These are phyloP conservation scores for Odontamblyopus rebecca DNA, from an alignment of 2,797 vertebrate species.

Conservation along the genomic window DNA sequence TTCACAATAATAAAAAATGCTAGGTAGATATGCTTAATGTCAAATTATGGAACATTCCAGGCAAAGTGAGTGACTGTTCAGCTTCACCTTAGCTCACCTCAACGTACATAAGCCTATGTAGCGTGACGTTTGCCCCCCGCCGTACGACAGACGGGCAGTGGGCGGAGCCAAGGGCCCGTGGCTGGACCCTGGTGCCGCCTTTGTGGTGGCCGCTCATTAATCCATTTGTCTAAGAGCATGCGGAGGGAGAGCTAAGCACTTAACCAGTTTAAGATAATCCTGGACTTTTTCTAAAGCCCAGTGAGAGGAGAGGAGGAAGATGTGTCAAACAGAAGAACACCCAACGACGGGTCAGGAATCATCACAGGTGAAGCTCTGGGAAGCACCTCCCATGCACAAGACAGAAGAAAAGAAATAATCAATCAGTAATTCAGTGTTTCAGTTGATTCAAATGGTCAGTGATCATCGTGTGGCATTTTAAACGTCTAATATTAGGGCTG, in stretches of 20 bases:
- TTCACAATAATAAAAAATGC: no score
- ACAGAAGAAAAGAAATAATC: not conserved
- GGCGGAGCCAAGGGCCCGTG: constrained; percentile 7
- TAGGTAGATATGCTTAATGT: no score
- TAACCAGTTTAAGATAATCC: constrained; percentile 81
- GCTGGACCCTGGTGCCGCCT: constrained; percentile 33
- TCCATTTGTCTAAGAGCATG: constrained; percentile 64
- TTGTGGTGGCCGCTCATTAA: constrained; percentile 50
- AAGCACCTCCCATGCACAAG: not conserved
- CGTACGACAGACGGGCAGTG: not conserved
- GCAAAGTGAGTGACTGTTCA: no score
- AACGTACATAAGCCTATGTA: no score
- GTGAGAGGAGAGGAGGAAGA: constrained; percentile 24
- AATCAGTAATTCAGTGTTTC: not conserved
- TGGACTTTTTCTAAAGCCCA: constrained; percentile 76
- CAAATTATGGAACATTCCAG: no score
- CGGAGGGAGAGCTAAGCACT: constrained; percentile 73
- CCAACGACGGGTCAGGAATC: not conserved
- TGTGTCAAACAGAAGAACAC: constrained; percentile 20
- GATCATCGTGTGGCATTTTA: no score
- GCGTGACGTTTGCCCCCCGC: no score
- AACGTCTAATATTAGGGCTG: no score
- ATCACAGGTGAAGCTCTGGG: not conserved
- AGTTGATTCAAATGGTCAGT: not conserved
- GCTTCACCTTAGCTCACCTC: no score